Conservation (phyloP, 2,888 invertebrate species). For the Adelognathus sp. region DNA sequence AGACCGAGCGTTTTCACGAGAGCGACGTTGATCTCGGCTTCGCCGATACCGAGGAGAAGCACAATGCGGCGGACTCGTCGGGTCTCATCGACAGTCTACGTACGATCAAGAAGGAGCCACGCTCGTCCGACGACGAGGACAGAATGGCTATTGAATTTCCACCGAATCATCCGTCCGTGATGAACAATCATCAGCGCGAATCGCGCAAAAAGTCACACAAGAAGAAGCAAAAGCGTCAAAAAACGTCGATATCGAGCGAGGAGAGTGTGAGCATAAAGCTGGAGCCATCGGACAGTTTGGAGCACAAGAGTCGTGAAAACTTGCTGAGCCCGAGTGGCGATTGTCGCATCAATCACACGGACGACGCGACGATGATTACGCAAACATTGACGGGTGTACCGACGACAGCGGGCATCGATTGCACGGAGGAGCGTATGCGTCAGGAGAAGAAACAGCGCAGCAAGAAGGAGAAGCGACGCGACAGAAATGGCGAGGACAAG, state of each 20-base stretch:
- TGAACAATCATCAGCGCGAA: slow-evolving; percentile 78
- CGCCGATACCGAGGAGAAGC: slow-evolving; percentile 80
- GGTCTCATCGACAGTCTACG: slow-evolving; percentile 67
- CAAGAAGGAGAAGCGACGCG: slow-evolving; percentile 79
- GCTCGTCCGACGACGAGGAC: slow-evolving; percentile 79
- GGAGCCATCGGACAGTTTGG: slow-evolving; percentile 67
- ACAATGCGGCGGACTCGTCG: slow-evolving; percentile 72
- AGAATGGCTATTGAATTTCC: slow-evolving; percentile 71
- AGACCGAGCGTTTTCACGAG: slow-evolving; percentile 85
- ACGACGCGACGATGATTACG: slow-evolving; percentile 56
- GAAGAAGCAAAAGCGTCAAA: slow-evolving; percentile 92
- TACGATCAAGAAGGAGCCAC: slow-evolving; percentile 75
- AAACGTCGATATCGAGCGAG: slow-evolving; percentile 83
- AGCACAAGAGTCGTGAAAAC: slow-evolving; percentile 71
- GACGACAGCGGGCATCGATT: slow-evolving; percentile 64
- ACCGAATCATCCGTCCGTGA: slow-evolving; percentile 68
- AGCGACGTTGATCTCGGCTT: slow-evolving; percentile 83
- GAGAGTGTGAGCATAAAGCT: slow-evolving; percentile 69
- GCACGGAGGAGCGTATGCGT: slow-evolving; percentile 77
- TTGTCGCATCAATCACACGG: slow-evolving; percentile 65
- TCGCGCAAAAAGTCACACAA: slow-evolving; percentile 89
- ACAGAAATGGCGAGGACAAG: slow-evolving; percentile 78
- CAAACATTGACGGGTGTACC: slow-evolving; percentile 44
- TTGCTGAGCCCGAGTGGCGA: slow-evolving; percentile 60
- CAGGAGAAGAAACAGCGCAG: slow-evolving; percentile 80